A percentile compares a stretch with the other conserved stretches of the same genome.
phyloP scores from a whole-genome alignment of 2,797 vertebrate species.

The Pantherophis alleghaniensis region DNA sequence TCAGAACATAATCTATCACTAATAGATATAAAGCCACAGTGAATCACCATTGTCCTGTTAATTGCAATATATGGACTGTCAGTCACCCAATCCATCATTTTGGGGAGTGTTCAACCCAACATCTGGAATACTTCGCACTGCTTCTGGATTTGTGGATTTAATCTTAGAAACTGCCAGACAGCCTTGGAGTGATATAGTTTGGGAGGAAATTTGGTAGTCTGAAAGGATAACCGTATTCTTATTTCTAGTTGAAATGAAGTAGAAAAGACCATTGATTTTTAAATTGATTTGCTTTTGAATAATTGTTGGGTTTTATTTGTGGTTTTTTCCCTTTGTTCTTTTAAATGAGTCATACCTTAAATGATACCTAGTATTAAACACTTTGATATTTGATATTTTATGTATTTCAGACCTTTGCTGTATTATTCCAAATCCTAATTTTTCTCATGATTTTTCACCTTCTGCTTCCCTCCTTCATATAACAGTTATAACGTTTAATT shows the following conservation, averaged over 20 bases:
- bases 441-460: not conserved
- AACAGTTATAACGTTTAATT: not conserved
- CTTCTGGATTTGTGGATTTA: not conserved
- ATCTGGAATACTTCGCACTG: not conserved
- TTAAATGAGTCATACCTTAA: not conserved
- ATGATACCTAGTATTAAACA: not conserved
- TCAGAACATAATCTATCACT: not conserved
- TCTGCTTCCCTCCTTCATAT: not conserved
- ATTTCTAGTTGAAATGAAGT: not conserved
- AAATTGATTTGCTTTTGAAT: not conserved
- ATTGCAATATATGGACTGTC: not conserved
- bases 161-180: not conserved
- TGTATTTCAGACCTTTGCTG: not conserved
- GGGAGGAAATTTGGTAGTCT: not conserved
- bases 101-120: not conserved
- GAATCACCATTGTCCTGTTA: slow-evolving; percentile 54
- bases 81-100: not conserved
- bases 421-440: not conserved
- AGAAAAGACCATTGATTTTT: not conserved
- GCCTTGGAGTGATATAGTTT: not conserved
- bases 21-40: not conserved
- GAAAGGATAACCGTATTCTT: not conserved
- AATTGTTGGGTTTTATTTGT: not conserved
- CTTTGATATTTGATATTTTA: not conserved
- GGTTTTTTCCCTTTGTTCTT: not conserved